phyloP scores from a whole-genome alignment of 2,113 vertebrate genomes.

The Toxotes chatareus region DNA sequence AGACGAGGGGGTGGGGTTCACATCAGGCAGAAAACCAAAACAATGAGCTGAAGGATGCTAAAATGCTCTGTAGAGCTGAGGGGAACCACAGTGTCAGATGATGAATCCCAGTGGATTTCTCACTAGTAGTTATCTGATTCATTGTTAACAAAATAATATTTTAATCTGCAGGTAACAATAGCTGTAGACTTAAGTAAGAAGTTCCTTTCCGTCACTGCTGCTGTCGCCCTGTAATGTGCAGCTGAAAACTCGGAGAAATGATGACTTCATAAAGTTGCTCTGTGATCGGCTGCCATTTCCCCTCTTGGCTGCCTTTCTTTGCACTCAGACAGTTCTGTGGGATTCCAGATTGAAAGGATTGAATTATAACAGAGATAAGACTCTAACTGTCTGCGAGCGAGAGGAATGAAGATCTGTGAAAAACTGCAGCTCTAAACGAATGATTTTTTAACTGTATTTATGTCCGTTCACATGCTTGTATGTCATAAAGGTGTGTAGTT shows the following conservation, averaged over 20 bases:
- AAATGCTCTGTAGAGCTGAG: neutral
- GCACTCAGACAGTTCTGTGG: conserved; percentile 7
- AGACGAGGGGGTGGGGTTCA: too few species aligned
- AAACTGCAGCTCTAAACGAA: neutral
- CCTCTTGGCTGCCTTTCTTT: conserved; percentile 28
- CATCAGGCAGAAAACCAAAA: neutral
- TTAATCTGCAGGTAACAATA: neutral
- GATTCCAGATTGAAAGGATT: conserved; percentile 47
- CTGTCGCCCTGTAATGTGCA: neutral
- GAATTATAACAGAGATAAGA: conserved; percentile 56
- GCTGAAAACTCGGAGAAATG: conserved; percentile 6
- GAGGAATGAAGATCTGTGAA: conserved; percentile 12
- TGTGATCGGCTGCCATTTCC: conserved; percentile 47
- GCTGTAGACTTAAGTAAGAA: neutral
- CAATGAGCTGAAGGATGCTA: too few species aligned
- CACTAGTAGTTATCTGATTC: neutral
- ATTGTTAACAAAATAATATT: neutral
- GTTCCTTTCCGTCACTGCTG: neutral
- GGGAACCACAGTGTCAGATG: neutral
- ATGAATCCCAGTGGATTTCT: neutral
- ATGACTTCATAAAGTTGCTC: conserved; percentile 34
- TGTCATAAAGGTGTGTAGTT: conserved; percentile 35
- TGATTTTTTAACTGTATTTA: neutral
- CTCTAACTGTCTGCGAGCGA: conserved; percentile 13
- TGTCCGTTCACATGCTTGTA: neutral